Evolutionary conservation across 2,797 vertebrate species (phyloP).

Genomic region (Leptodactylus fallax): DNA sequence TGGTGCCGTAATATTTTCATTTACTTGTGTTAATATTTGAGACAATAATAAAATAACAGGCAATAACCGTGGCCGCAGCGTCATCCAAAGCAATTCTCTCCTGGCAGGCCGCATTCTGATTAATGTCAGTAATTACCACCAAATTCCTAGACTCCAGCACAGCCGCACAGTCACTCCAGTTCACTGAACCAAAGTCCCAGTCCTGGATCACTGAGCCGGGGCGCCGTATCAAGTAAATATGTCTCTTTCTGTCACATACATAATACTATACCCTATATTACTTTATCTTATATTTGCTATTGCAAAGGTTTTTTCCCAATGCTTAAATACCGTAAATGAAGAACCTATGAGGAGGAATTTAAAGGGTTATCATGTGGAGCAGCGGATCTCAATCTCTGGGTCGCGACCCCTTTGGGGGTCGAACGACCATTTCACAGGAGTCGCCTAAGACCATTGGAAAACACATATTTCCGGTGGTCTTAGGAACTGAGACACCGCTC

Average conservation of each 20-base stretch:
- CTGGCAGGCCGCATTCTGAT: background rate
- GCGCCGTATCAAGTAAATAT: conserved; percentile 19
- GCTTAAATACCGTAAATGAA: background rate
- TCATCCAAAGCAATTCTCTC: background rate
- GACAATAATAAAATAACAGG: background rate
- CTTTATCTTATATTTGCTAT: background rate
- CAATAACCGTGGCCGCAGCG: background rate
- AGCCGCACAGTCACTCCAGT: conserved; percentile 8
- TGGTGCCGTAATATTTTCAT: conserved; percentile 3
- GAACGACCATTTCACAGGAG: too few species aligned
- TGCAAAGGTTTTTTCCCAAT: background rate
- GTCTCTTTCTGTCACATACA: background rate
- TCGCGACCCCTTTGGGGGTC: too few species aligned
- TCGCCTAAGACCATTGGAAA: too few species aligned
- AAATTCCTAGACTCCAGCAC: background rate
- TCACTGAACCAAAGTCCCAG: conserved; percentile 33
- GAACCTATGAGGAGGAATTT: too few species aligned
- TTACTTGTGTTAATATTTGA: background rate
- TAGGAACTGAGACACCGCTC: too few species aligned
- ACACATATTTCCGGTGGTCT: too few species aligned
- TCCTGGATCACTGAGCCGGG: conserved; percentile 10
- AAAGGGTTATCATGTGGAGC: too few species aligned
- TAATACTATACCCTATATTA: background rate
- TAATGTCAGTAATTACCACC: background rate
- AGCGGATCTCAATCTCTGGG: too few species aligned